Evolutionary conservation across 2,797 vertebrate genomes (phyloP).

Genomic region (Glyptemys insculpta): DNA sequence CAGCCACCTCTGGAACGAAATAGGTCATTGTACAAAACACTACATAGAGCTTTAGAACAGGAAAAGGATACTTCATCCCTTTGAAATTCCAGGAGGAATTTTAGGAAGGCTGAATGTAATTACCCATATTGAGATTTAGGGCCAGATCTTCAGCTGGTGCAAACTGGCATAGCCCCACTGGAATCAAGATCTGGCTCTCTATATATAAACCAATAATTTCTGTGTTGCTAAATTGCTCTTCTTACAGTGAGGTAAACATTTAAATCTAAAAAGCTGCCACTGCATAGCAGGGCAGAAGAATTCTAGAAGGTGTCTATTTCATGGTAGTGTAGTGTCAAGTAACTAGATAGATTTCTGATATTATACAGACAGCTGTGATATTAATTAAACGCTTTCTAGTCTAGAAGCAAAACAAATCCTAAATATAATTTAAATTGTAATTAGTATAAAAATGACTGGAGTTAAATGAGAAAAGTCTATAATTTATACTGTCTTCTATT

Average conservation of each 20-base stretch:
- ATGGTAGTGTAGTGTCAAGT: neutral
- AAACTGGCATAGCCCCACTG: fast-evolving
- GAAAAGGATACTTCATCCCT: neutral
- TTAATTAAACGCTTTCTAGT: slow-evolving; percentile 63
- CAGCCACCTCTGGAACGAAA: neutral
- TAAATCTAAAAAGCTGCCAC: slow-evolving; percentile 1
- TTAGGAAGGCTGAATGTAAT: neutral
- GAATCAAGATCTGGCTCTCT: neutral
- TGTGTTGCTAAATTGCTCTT: neutral
- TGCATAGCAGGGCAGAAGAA: slow-evolving; percentile 15
- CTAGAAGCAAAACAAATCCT: slow-evolving; percentile 72
- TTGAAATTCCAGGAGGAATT: neutral
- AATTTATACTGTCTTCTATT: slow-evolving; percentile 70
- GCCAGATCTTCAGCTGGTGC: neutral
- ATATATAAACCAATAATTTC: neutral
- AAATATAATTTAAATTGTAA: slow-evolving; percentile 73
- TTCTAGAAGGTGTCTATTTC: neutral
- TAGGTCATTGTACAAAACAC: fast-evolving
- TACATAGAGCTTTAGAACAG: fast-evolving
- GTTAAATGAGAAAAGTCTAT: slow-evolving; percentile 73
- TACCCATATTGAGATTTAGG: slow-evolving; percentile 1
- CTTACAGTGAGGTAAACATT: neutral
- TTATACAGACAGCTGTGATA: slow-evolving; percentile 36
- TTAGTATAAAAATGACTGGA: slow-evolving; percentile 67
- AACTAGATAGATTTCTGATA: slow-evolving; percentile 36